Conservation (phyloP, 1,140 invertebrate species). For the Megalonaias nervosa region DNA sequence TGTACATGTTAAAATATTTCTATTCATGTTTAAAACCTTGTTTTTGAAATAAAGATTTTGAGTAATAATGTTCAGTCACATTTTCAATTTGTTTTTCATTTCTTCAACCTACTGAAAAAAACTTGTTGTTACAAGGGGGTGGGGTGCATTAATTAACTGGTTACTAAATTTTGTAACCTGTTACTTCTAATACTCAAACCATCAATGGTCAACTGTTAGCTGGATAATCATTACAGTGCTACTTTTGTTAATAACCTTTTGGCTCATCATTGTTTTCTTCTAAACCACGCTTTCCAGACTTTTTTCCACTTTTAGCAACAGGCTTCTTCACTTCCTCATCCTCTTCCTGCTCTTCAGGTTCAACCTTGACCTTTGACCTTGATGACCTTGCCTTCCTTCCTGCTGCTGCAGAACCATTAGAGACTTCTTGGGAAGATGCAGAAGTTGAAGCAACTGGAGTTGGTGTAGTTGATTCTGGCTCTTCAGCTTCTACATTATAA, state of each 20-base stretch:
- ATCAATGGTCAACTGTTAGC: not conserved
- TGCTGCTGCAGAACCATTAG: constrained; percentile 11
- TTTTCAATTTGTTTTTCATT: too few relatives aligned
- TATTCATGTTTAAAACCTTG: too few relatives aligned
- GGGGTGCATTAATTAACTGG: not conserved
- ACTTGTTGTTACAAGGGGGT: not conserved
- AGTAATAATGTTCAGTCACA: too few relatives aligned
- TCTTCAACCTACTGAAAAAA: not conserved
- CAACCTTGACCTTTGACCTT: constrained; percentile 35
- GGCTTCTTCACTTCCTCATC: constrained; percentile 31
- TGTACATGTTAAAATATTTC: too few relatives aligned
- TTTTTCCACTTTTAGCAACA: constrained; percentile 38
- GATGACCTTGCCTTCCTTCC: constrained; percentile 18
- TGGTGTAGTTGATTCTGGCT: constrained; percentile 19
- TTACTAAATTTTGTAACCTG: constrained; percentile 2
- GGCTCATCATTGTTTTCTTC: constrained; percentile 33
- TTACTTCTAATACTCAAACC: not conserved
- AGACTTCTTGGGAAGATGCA: constrained; percentile 6
- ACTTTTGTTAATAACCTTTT: not conserved
- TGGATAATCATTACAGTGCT: constrained; percentile 1
- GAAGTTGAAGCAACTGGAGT: constrained; percentile 18
- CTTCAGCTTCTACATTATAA: constrained; percentile 6
- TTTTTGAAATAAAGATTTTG: too few relatives aligned
- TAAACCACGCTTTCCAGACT: constrained; percentile 22
- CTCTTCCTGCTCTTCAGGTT: constrained; percentile 34